A percentile compares a stretch with the other conserved stretches of the same genome.
phyloP scores from a whole-genome alignment of 1,140 invertebrate species.

The Stenopsyche tienmushanensis region DNA sequence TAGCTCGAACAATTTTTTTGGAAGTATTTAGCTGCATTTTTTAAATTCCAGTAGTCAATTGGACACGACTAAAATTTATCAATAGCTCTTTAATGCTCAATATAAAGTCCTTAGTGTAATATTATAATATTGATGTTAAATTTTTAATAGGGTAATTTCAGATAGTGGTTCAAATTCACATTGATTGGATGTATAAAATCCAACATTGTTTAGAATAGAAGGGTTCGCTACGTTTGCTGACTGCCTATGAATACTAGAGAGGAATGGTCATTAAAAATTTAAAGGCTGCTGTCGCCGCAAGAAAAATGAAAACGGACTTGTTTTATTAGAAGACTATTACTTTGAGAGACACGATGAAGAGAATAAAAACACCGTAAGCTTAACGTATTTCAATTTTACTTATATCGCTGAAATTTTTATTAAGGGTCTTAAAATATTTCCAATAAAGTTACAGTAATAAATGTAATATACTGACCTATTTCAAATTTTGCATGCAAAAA shows the following conservation, averaged over 20 bases:
- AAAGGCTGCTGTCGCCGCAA: no score
- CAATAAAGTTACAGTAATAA: no score
- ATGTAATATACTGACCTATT: no score
- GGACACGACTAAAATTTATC: neutral
- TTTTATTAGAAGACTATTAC: no score
- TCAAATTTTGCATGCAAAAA: no score
- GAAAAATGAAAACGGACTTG: no score
- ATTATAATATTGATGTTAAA: neutral
- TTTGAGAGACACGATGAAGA: no score
- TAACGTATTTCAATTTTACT: no score
- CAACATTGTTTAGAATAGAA: neutral
- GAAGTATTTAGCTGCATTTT: neutral
- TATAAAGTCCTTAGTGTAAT: neutral
- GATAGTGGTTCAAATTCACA: neutral
- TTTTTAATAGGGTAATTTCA: neutral
- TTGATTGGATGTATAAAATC: neutral
- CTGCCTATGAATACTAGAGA: neutral
- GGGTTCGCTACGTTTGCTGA: neutral
- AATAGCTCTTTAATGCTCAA: no score
- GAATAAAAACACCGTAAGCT: no score
- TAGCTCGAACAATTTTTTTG: neutral
- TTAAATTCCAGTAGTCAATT: neutral
- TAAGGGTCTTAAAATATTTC: no score
- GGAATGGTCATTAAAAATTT: neutral
- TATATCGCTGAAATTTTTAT: no score